A percentile compares a stretch with the other conserved stretches of the same genome.
Evolutionary conservation across 1,140 invertebrate genomes (phyloP).

Genomic region (Drosophila funebris): DNA sequence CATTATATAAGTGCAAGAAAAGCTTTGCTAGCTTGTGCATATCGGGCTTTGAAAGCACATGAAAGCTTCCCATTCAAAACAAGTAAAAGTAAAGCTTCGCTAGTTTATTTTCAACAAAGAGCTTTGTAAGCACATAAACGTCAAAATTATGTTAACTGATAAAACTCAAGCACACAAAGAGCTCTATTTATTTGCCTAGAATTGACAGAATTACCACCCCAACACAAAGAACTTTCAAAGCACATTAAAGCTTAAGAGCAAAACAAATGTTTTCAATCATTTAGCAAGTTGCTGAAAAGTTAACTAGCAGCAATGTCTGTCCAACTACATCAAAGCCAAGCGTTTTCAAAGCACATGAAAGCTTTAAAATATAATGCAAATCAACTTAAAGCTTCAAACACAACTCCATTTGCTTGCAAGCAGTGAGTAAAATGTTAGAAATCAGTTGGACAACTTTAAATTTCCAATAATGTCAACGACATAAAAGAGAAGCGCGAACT

Average conservation of each 20-base stretch:
- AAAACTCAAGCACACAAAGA: too few relatives aligned
- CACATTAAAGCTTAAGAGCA: neutral
- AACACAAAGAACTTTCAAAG: neutral
- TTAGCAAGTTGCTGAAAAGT: too few relatives aligned
- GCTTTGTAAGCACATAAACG: neutral
- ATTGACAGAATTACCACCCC: too few relatives aligned
- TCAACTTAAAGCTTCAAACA: neutral
- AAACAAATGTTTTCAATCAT: too few relatives aligned
- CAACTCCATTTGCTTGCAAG: neutral
- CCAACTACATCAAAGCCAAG: too few relatives aligned
- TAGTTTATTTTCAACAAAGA: too few relatives aligned
- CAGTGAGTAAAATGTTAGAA: neutral
- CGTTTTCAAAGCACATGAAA: neutral
- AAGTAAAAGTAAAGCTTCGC: too few relatives aligned
- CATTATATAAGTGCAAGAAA: too few relatives aligned
- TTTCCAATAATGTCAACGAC: conserved; percentile 68
- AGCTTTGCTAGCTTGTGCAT: too few relatives aligned
- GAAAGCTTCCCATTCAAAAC: neutral
- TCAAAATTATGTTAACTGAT: neutral
- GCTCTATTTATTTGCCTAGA: too few relatives aligned
- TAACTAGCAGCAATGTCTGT: too few relatives aligned
- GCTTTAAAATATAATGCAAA: neutral
- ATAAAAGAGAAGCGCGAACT: conserved; percentile 64
- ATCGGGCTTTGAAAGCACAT: neutral
- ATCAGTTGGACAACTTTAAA: conserved; percentile 56